Evolutionary conservation across 2,113 vertebrate genomes (phyloP).

Genomic region (Notiomystis cincta): DNA sequence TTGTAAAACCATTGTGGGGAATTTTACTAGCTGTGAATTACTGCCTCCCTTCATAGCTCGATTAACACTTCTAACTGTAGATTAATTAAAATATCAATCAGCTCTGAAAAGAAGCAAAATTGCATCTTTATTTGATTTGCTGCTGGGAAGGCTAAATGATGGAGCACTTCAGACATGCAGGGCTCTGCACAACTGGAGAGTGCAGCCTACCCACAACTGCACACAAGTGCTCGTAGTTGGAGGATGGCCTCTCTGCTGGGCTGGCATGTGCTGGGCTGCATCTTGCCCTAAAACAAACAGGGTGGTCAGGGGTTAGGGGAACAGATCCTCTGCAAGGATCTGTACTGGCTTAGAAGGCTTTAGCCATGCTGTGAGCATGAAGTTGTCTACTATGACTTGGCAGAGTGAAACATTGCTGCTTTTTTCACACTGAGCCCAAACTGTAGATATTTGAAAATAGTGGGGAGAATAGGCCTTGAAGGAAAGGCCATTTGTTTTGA

Average conservation of each 20-base stretch:
- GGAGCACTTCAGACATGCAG: background rate
- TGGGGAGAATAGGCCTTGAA: background rate
- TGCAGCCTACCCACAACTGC: background rate
- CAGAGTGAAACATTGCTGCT: background rate
- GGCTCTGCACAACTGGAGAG: background rate
- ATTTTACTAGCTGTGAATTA: conserved; percentile 69
- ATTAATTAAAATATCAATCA: conserved; percentile 73
- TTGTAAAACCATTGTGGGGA: conserved; percentile 32
- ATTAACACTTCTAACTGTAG: conserved; percentile 66
- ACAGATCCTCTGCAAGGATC: background rate
- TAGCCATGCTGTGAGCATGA: background rate
- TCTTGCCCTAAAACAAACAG: background rate
- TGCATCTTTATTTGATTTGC: conserved; percentile 50
- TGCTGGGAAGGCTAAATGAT: conserved; percentile 7
- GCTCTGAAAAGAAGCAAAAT: conserved; percentile 53
- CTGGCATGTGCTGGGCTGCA: background rate
- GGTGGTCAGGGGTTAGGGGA: rapidly evolving
- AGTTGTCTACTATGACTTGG: background rate
- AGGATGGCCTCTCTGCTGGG: background rate
- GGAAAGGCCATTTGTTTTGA: background rate
- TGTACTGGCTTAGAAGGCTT: background rate
- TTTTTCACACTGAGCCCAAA: background rate
- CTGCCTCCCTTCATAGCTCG: background rate
- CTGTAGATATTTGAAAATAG: background rate
- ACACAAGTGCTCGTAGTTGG: background rate